Conservation (phyloP, 1,140 invertebrate species). For the Pachypeltis micranthus region DNA sequence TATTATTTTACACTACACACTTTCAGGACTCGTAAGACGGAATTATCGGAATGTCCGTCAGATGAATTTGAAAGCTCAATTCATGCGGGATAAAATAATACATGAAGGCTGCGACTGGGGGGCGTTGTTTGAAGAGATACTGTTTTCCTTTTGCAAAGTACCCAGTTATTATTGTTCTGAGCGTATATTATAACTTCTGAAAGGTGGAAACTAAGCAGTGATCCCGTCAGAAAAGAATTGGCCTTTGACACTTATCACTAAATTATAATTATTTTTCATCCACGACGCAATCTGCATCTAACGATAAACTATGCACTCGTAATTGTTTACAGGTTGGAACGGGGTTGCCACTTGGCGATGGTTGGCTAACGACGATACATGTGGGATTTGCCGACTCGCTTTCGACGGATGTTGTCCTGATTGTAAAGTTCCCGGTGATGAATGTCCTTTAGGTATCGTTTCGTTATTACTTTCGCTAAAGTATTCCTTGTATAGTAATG, state of each 20-base stretch:
- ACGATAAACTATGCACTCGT: not conserved
- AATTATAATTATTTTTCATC: not conserved
- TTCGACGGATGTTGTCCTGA: constrained; percentile 98
- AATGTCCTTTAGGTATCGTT: constrained; percentile 76
- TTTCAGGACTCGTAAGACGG: no score
- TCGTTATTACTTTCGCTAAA: not conserved
- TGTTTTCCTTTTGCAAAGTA: no score
- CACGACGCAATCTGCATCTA: not conserved
- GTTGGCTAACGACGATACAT: constrained; percentile 98
- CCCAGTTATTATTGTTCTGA: no score
- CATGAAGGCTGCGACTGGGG: no score
- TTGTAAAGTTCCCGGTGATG: constrained; percentile 95
- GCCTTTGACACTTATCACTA: not conserved
- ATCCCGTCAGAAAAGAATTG: not conserved
- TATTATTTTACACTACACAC: no score
- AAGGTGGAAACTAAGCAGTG: not conserved
- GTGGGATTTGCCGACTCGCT: constrained; percentile 96
- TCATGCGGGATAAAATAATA: no score
- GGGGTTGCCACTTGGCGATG: constrained; percentile 96
- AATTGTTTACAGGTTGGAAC: constrained; percentile 59
- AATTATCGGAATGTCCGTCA: no score
- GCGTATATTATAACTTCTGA: no score
- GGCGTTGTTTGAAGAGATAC: no score
- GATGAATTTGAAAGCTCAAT: no score
- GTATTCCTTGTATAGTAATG: no score